These are phyloP conservation scores for Sarcophaga carnaria DNA, from an alignment of 2,888 invertebrate species.

Conservation along the genomic window DNA sequence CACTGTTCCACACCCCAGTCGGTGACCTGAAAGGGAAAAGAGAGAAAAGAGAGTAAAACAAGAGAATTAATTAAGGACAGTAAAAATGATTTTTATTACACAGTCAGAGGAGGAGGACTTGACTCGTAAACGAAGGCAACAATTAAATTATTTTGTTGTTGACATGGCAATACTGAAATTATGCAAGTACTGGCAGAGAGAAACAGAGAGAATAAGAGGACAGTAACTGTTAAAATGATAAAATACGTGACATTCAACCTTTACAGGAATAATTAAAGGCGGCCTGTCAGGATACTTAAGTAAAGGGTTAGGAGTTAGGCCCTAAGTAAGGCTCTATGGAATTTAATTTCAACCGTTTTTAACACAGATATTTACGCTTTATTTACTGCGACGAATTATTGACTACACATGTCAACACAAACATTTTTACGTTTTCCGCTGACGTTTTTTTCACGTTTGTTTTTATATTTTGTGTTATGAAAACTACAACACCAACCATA, in stretches of 20 bases:
- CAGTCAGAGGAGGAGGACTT: no score
- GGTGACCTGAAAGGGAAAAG: slow-evolving; percentile 83
- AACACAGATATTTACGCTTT: slow-evolving; percentile 61
- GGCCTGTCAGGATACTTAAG: neutral
- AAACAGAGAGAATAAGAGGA: neutral
- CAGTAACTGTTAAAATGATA: neutral
- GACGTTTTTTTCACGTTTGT: no score
- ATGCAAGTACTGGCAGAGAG: neutral
- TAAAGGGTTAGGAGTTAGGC: neutral
- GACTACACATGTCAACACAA: no score
- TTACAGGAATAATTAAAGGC: no score
- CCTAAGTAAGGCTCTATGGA: no score
- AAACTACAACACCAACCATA: no score
- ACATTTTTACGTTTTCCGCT: no score
- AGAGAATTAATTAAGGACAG: no score
- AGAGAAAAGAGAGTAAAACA: neutral
- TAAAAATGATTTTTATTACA: no score
- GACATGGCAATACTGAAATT: slow-evolving; percentile 35
- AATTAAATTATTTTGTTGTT: slow-evolving; percentile 63
- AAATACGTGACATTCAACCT: slow-evolving; percentile 35
- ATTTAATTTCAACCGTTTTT: neutral
- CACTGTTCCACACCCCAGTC: slow-evolving; percentile 87
- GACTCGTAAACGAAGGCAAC: neutral
- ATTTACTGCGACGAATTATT: no score
- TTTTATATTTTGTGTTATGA: no score